Evolutionary conservation across 2,113 vertebrate species (phyloP), one percentile per base, ranked within the genome.

Genomic region (Hiodon tergisus): DNA sequence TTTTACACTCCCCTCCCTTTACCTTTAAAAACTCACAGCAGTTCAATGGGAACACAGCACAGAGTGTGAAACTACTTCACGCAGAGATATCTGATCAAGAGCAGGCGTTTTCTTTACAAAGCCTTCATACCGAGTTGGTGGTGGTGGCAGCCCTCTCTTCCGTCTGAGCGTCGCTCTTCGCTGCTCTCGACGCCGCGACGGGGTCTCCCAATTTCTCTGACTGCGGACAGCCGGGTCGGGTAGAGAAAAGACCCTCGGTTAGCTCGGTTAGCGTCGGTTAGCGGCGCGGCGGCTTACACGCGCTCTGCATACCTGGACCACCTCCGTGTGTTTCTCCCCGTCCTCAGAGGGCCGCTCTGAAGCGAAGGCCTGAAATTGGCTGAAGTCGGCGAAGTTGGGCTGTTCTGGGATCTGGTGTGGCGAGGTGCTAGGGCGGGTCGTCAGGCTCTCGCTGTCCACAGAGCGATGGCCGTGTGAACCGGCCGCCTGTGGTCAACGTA

Each of bases 351-450:
- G 93, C 79, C 95, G 93, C 67, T 98, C 96, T 55, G 91, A 93
- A 72, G 90, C 93, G 83, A 97, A 96, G 58, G 90, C 94, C 88
- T 97, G 93, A 87, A 99, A 99, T 68, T 98, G 97, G 85, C 96
- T 98, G 86, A 98, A 99, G 87, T 99, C 97, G 13, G 97, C 97
- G 81, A 99, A 99, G 85, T 99, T 99, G 85, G 97, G 97, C 90
- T 99, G 97, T 73, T 98, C 94, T 76, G 97, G 97, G 78, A 99
- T 97, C 92, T 97, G 96, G 61, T 97, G 96, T 60, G 96, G 95
- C 77, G 97, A 98, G 82, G 96, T 97, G 88, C 93, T 92, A 47
- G 90, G 82, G 86, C 93, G 92, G 88, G 91, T 87, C 58, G 93
- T 85, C 47, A 92, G 88, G 55, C 89, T 88, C 55, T 98, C 97